phyloP scores from a whole-genome alignment of 2,888 invertebrate genomes.

The Agonum fuliginosum region DNA sequence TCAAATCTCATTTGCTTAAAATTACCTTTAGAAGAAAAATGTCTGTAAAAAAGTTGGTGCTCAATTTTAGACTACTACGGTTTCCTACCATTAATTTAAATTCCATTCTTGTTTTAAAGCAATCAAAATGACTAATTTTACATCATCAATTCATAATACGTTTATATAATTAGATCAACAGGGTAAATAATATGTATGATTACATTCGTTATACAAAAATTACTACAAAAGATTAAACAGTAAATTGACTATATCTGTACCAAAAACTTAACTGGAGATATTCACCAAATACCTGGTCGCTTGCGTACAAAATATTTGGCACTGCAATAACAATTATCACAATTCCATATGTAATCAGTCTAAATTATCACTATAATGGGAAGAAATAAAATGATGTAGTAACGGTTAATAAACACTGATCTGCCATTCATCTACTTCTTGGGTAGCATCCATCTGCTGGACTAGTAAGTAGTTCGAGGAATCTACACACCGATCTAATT shows the following conservation, averaged over 20 bases:
- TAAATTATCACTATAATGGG: conserved; percentile 58
- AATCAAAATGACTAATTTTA: conserved; percentile 58
- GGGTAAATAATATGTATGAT: conserved; percentile 42
- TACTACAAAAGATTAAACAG: conserved; percentile 50
- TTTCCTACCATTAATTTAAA: conserved; percentile 9
- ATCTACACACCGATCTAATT: conserved; percentile 31
- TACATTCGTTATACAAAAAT: conserved; percentile 51
- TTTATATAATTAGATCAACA: conserved; percentile 53
- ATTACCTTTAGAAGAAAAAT: conserved; percentile 18
- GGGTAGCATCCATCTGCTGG: background rate
- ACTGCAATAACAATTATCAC: conserved; percentile 61
- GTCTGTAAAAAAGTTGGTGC: conserved; percentile 43
- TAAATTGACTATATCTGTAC: conserved; percentile 45
- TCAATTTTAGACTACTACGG: conserved; percentile 34
- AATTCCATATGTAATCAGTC: conserved; percentile 59
- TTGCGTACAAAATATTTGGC: conserved; percentile 61
- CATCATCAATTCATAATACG: conserved; percentile 50
- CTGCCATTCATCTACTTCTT: conserved; percentile 18
- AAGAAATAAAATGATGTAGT: conserved; percentile 43
- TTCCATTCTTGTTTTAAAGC: conserved; percentile 51
- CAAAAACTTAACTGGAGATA: conserved; percentile 38
- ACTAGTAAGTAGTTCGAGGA: conserved; percentile 45
- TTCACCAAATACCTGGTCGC: conserved; percentile 58
- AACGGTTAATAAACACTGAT: conserved; percentile 46
- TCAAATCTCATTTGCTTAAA: conserved; percentile 4